Conservation (phyloP, 2,797 vertebrate genomes). For the Schizothorax lantsangensis region DNA sequence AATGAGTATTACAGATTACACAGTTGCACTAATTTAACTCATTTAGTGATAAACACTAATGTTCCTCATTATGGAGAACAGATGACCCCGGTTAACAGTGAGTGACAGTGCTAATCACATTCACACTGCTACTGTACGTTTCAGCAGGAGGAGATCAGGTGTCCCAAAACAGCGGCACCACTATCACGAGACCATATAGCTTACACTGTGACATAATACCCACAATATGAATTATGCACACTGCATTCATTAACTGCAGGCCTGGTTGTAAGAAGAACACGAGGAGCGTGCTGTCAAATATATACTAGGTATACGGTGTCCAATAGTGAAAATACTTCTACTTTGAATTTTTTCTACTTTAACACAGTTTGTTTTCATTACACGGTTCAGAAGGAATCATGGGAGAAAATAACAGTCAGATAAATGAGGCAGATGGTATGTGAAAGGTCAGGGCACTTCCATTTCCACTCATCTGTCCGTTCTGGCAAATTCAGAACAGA, state of each 20-base stretch:
- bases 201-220: conserved; percentile 78
- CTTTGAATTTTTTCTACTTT: background rate
- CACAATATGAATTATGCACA: conserved; percentile 88
- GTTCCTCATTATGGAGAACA: background rate
- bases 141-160: conserved; percentile 60
- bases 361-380: background rate
- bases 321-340: background rate
- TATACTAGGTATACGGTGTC: background rate
- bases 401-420: conserved; percentile 1
- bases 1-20: background rate
- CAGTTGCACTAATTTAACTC: background rate
- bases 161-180: conserved; percentile 63
- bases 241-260: conserved; percentile 81
- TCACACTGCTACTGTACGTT: conserved; percentile 15
- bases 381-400: conserved; percentile 18
- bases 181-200: conserved; percentile 70
- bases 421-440: conserved; percentile 32
- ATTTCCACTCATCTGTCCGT: conserved; percentile 38
- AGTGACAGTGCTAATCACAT: conserved; percentile 15
- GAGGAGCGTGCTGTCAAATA: conserved; percentile 32
- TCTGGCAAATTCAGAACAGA: conserved; percentile 57
- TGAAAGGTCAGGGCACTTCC: conserved; percentile 19
- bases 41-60: background rate
- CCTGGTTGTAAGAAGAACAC: conserved; percentile 59
- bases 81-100: background rate